A percentile compares a stretch with the other conserved stretches of the same genome.
These are phyloP conservation scores for Dendroctonus valens DNA, from an alignment of 1,140 invertebrate species.

Conservation along the genomic window DNA sequence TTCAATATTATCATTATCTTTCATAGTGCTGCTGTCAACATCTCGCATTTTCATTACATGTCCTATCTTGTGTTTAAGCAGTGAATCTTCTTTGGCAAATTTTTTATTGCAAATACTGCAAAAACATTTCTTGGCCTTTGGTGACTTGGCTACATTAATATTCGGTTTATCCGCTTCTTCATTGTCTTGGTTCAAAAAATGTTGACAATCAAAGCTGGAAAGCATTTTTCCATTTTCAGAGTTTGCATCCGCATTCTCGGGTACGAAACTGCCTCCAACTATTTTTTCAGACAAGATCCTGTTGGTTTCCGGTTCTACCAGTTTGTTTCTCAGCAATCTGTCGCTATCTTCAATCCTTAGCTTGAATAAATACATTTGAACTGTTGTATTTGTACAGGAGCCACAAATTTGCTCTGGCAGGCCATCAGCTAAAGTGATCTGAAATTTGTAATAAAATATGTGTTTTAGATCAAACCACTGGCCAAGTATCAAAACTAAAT, in stretches of 20 bases:
- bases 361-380: constrained; percentile 63
- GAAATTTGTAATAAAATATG: constrained; percentile 17
- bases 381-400: constrained; percentile 60
- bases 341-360: constrained; percentile 63
- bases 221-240: constrained; percentile 2
- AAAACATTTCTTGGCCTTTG: constrained; percentile 17
- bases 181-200: constrained; percentile 11
- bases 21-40: constrained; percentile 16
- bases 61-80: constrained; percentile 42
- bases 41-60: constrained; percentile 42
- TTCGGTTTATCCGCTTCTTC: neutral
- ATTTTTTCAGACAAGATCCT: neutral
- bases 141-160: constrained; percentile 1
- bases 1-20: neutral
- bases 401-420: constrained; percentile 62
- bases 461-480: neutral
- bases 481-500: too few relatives aligned
- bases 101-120: constrained; percentile 45
- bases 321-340: constrained; percentile 55
- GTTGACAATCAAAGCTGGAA: neutral
- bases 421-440: constrained; percentile 61
- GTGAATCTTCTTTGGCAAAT: constrained; percentile 44
- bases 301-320: constrained; percentile 28
- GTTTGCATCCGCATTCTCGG: neutral
- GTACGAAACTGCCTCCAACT: neutral